phyloP scores from a whole-genome alignment of 2,888 invertebrate genomes.

The Lordiphosa fenestrarum region DNA sequence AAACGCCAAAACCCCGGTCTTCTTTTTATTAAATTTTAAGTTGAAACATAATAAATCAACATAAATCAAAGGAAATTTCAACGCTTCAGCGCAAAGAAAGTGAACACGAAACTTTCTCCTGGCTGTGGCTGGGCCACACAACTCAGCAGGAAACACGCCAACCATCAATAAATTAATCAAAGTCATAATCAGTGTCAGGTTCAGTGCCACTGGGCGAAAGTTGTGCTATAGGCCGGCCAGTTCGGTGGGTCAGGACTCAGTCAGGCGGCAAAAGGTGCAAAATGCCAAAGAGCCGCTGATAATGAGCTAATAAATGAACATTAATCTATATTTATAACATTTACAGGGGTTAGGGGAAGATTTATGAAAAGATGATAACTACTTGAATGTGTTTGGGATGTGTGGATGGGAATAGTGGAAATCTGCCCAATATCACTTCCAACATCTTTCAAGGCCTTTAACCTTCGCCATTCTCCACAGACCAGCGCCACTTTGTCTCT shows the following conservation, averaged over 20 bases:
- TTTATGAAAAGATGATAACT: slow-evolving; percentile 33
- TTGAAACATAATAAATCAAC: slow-evolving; percentile 72
- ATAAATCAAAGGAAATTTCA: slow-evolving; percentile 66
- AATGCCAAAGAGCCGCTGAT: slow-evolving; percentile 50
- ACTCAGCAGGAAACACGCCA: slow-evolving; percentile 73
- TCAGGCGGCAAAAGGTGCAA: slow-evolving; percentile 64
- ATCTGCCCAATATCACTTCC: no score
- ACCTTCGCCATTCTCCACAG: no score
- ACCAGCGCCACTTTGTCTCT: slow-evolving; percentile 64
- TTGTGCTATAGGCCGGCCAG: slow-evolving; percentile 18
- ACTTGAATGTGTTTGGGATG: slow-evolving; percentile 11
- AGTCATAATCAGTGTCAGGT: slow-evolving; percentile 76
- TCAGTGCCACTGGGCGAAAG: slow-evolving; percentile 61
- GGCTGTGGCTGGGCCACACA: slow-evolving; percentile 4
- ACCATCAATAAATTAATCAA: slow-evolving; percentile 79
- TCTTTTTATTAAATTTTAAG: slow-evolving; percentile 73
- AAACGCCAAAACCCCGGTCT: slow-evolving; percentile 48
- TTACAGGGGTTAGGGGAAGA: slow-evolving; percentile 8
- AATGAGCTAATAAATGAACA: slow-evolving; percentile 69
- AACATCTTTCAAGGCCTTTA: no score
- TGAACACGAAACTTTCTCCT: slow-evolving; percentile 13
- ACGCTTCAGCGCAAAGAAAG: slow-evolving; percentile 38
- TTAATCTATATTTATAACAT: slow-evolving; percentile 53
- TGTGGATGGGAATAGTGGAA: no score
- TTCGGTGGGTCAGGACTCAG: slow-evolving; percentile 28